These are phyloP conservation scores for Onychomys arenicola DNA, from an alignment of 2,797 vertebrate species.

Conservation along the genomic window DNA sequence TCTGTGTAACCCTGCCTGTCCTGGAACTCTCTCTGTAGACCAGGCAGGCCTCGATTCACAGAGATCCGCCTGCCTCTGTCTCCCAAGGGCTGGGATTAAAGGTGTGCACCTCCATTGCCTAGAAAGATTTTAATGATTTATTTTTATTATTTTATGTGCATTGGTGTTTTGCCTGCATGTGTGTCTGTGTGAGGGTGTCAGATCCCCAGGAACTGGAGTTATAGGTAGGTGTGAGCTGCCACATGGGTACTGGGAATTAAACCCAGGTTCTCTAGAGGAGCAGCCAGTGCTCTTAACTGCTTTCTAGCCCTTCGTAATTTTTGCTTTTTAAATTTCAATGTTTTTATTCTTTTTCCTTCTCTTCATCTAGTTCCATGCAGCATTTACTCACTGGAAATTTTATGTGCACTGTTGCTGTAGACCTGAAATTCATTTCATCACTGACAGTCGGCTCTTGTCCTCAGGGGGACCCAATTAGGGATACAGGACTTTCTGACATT, in stretches of 20 bases:
- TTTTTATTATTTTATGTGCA: not conserved
- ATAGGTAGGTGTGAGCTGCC: not conserved
- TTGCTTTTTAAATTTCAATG: not conserved
- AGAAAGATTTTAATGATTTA: not conserved
- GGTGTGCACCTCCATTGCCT: not conserved
- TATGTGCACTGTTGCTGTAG: not conserved
- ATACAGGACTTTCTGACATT: conserved; percentile 90
- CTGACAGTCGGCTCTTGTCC: conserved; percentile 67
- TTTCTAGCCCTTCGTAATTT: not conserved
- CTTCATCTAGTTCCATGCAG: not conserved
- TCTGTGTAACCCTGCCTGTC: not conserved
- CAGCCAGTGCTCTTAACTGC: not conserved
- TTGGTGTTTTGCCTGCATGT: not conserved
- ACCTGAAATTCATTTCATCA: conserved; percentile 27
- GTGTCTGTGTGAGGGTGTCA: not conserved
- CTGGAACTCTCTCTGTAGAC: not conserved
- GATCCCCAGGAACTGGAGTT: not conserved
- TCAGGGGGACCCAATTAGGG: conserved; percentile 92
- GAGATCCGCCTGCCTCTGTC: not conserved
- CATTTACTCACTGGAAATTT: conserved; percentile 47
- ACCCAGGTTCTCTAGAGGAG: not conserved
- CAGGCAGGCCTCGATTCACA: not conserved
- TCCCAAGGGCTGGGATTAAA: not conserved
- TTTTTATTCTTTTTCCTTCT: not conserved
- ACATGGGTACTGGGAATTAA: not conserved